Base-by-base conservation (phyloP, 2,113 vertebrate genomes). In the Verasper variegatus region DNA sequence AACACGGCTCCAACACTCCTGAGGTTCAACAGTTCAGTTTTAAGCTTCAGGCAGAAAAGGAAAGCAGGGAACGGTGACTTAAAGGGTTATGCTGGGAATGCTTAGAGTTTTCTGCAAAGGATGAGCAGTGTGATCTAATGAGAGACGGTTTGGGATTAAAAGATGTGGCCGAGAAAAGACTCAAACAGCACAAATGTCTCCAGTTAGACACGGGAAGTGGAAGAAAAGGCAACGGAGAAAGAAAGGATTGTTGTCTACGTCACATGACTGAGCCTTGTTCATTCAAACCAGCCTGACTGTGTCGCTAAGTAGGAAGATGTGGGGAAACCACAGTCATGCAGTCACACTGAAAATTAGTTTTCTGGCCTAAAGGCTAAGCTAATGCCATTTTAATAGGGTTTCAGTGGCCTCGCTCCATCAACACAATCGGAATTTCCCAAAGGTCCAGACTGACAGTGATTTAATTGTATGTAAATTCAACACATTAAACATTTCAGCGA, bases 191-290 rank as follows among this genome's bases (percentile, higher is more conserved):
- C 3, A 54, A 31, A 54, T 21, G 24, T 56, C 20, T 24, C 54
- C 31, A 49, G 62, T 17, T 49, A 66, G 56, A 64, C 62, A 35
- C 8, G 54, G 21, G 65, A 68, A 74, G 67, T 11, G 49, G 76
- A 37, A 51, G 18, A 58, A 51, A 78, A 68, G 68, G 17, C 18
- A 65, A 54, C 4, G 3, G 55, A 73, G 56, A 84, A 71, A 82
- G 64, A 72, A 9, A 26, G 58, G 49, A 63, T 59, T 77, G 71
- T 81, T 74, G 15, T 65, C 21, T 37, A 52, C 35, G 67, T 74
- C 74, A 76, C 68, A 26, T 54, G 74, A 64, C 64, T 59, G 49
- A 51, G 49, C 49, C 71, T 47, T 12, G 0, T 61, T 60, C 75
- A 82, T 64, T 61, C 57, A 61, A 35, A 72, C 20, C 47, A 40